Conservation (phyloP, 64 coral and sea anemone species). For the Porites australiensis region DNA sequence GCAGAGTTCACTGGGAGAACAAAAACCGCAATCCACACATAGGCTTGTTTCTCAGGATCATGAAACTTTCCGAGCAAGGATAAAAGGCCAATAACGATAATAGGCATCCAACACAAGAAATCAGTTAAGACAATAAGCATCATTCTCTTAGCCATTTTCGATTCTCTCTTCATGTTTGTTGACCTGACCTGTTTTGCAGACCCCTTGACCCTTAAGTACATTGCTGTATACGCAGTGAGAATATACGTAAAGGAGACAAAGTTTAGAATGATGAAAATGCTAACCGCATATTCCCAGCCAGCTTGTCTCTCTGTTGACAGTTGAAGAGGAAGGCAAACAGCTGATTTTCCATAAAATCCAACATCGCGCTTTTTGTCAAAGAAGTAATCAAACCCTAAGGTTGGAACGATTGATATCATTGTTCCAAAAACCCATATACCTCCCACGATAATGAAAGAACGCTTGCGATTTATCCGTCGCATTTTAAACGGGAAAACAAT, state of each 20-base stretch:
- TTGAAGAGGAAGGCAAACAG: constrained; percentile 3
- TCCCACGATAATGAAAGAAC: neutral
- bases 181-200: constrained; percentile 17
- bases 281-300: neutral
- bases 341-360: too few species aligned
- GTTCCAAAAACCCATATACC: too few species aligned
- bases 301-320: constrained; percentile 49
- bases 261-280: too few species aligned
- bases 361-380: too few species aligned
- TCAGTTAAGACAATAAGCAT: constrained; percentile 47
- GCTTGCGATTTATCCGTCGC: neutral
- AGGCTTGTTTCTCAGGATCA: too few species aligned
- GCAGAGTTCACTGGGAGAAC: constrained; percentile 39
- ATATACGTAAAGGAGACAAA: constrained; percentile 20
- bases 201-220: constrained; percentile 29
- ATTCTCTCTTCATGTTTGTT: constrained; percentile 14
- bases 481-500: constrained; percentile 58
- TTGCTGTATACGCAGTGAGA: constrained; percentile 38
- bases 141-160: constrained; percentile 21
- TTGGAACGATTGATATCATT: too few species aligned
- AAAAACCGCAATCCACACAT: constrained; percentile 54
- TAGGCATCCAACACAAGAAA: neutral
- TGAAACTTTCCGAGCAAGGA: too few species aligned
- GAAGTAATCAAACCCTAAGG: too few species aligned
- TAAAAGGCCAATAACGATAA: too few species aligned